Percentiles rank a stretch among this genome's conserved stretches.
Evolutionary conservation across 2,797 vertebrate genomes (phyloP).

Genomic region (Tamandua tetradactyla): DNA sequence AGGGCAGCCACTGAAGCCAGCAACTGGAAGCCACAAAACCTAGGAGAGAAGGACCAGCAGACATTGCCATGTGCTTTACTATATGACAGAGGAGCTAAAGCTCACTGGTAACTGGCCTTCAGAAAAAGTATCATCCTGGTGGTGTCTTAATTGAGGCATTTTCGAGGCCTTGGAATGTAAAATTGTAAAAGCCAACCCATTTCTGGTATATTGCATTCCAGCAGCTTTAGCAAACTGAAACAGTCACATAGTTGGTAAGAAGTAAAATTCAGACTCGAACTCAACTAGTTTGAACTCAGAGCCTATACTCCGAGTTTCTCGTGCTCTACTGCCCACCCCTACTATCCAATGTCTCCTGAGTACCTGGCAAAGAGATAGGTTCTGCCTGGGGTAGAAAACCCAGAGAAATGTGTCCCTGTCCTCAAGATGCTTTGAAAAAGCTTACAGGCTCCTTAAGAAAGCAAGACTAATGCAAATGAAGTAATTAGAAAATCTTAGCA

Average conservation of each 20-base stretch:
- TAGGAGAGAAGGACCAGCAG: too few species aligned
- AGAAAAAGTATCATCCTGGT: too few species aligned
- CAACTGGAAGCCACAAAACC: too few species aligned
- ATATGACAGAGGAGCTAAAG: too few species aligned
- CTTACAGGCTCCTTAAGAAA: constrained; percentile 14
- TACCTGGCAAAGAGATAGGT: background rate
- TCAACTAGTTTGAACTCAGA: background rate
- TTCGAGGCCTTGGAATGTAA: too few species aligned
- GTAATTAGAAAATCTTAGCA: constrained; percentile 76
- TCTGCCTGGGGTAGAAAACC: background rate
- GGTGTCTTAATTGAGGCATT: too few species aligned
- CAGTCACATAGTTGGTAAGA: background rate
- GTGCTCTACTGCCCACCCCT: background rate
- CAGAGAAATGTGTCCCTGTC: constrained; percentile 28
- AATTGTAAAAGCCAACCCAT: too few species aligned
- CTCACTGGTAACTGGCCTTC: too few species aligned
- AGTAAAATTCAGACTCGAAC: background rate
- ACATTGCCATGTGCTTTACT: too few species aligned
- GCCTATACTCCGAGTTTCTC: background rate
- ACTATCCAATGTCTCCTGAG: background rate
- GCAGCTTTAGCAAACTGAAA: too few species aligned
- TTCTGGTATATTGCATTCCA: too few species aligned
- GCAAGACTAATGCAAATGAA: constrained; percentile 54
- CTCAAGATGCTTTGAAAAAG: constrained; percentile 64
- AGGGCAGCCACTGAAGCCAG: too few species aligned